Evolutionary conservation across 2,113 vertebrate species (phyloP).

Genomic region (Acrocephalus kingi): DNA sequence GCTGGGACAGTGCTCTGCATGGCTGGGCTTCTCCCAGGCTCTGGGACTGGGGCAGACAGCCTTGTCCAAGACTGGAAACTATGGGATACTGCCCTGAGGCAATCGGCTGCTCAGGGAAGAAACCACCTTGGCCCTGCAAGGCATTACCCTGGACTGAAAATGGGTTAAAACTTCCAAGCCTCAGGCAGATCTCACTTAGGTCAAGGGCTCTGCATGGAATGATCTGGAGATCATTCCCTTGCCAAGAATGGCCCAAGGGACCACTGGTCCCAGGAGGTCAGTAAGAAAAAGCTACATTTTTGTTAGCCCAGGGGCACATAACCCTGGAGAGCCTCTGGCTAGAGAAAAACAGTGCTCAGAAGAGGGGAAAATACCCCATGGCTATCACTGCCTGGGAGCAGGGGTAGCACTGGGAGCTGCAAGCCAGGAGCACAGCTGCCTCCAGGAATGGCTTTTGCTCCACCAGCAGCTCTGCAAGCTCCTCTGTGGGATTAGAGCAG

Average conservation of each 20-base stretch:
- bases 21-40: not conserved
- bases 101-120: rapidly evolving
- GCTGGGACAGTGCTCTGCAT: rapidly evolving
- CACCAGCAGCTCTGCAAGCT: not conserved
- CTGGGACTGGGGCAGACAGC: not conserved
- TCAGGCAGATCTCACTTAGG: not conserved
- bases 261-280: not conserved
- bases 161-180: not conserved
- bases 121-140: not conserved
- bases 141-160: not conserved
- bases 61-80: not conserved
- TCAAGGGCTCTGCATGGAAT: not conserved
- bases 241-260: not conserved
- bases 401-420: not conserved
- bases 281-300: not conserved
- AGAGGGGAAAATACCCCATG: rapidly evolving
- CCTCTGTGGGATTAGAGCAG: not conserved
- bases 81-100: rapidly evolving
- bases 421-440: not conserved
- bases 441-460: not conserved
- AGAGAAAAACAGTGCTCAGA: not conserved
- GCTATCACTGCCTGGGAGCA: rapidly evolving
- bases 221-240: rapidly evolving
- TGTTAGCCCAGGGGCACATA: not conserved
- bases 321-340: not conserved